Conservation (phyloP, 1,140 invertebrate genomes). For the Bombus haemorrhoidalis region DNA sequence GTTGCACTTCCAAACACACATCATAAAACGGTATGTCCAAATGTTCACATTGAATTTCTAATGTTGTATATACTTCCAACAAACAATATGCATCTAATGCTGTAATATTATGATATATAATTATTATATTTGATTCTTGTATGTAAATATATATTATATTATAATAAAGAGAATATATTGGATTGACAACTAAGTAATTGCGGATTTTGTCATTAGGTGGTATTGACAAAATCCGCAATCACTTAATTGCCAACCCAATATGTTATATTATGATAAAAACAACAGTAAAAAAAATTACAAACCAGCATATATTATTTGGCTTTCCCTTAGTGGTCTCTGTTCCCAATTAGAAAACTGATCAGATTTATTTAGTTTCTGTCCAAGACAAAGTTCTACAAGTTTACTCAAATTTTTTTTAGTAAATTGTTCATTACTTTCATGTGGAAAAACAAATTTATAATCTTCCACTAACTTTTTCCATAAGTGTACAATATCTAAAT, state of each 20-base stretch:
- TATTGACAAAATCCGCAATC: too few species aligned
- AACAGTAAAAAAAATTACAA: conserved; percentile 39
- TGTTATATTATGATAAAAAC: neutral
- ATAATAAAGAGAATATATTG: neutral
- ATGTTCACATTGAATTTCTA: conserved; percentile 81
- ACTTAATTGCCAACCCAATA: neutral
- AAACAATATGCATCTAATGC: conserved; percentile 92
- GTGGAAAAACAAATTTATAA: conserved; percentile 82
- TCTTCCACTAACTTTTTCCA: conserved; percentile 83
- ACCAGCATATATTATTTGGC: conserved; percentile 92
- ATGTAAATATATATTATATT: neutral
- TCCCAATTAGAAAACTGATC: conserved; percentile 96
- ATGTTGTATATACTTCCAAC: conserved; percentile 87
- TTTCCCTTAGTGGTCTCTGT: conserved; percentile 87
- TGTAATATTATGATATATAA: conserved; percentile 71
- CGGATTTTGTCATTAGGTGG: too few species aligned
- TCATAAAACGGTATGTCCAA: conserved; percentile 85
- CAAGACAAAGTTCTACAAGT: conserved; percentile 88
- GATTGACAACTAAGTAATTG: too few species aligned
- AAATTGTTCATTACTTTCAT: conserved; percentile 75
- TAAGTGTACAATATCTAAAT: conserved; percentile 82
- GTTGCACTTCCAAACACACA: conserved; percentile 82
- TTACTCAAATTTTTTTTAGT: conserved; percentile 85
- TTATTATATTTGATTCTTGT: neutral
- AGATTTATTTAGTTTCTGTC: conserved; percentile 88